Base-by-base conservation (phyloP, 2,797 vertebrate genomes). In the Hozukius guyotensis region DNA sequence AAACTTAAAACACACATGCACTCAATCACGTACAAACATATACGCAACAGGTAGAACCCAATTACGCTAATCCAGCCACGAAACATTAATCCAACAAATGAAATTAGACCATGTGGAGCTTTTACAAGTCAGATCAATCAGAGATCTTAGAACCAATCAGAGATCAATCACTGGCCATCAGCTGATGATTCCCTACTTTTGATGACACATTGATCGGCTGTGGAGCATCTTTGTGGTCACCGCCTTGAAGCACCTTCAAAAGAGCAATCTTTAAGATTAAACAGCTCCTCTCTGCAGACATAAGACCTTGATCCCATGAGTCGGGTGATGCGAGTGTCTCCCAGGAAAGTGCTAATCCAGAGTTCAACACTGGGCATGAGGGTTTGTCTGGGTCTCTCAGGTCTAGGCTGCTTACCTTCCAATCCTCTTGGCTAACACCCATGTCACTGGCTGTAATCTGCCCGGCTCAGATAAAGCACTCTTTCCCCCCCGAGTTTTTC, bases 351-450 rank as follows among this genome's bases (percentile, higher is more conserved):
- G 72, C 92, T 95, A 93, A 94, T 95, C 91, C 91, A 81, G 81
- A 86, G 82, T 92, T 84, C 70, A 85, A 81, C 83, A 84, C 70
- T 75, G 91, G 87, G 79, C 91, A 89, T 90, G 81, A 90, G 89
- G 89, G 87, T 83, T 91, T 92, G 94, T 96, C 95, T 96, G 96
- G 93, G 87, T 89, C 82, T 82, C 84, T 95, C 70, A 86, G 93
- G 94, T 94, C 89, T 93, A 91, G 90, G 89, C 93, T 92, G 90
- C 90, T 96, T 95, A 95, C 82, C 91, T 92, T 80, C 34, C 93
- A 96, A 95, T 96, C 96, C 95, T 95, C 92, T 95, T 96, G 92
- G 86, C 88, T 67, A 76, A 82, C 75, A 57, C 80, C 85, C 42
- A 78, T 93, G 90, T 87, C 80, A 90, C 78, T 88, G 71, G 55